Base-by-base conservation (phyloP, 2,113 vertebrate genomes). In the Sinocyclocheilus anshuiensis region DNA sequence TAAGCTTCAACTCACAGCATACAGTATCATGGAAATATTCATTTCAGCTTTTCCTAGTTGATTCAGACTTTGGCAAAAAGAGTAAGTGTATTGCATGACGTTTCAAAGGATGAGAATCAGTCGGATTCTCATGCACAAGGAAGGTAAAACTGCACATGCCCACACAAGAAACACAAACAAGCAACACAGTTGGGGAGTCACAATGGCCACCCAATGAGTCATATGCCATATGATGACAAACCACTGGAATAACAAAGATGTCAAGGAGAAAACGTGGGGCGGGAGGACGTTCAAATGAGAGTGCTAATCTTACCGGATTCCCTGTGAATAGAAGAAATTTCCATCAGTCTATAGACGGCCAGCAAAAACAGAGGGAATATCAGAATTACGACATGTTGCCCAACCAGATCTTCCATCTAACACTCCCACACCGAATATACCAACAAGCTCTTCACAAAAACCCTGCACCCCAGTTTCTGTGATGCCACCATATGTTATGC, bases 281-380 rank as follows among this genome's bases (percentile, higher is more conserved):
- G 18, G 0, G 0, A 48, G 77, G 11, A 48, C 76, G 29, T 39
- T 33, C 29, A 6, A 71, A 0, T n/a, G 10, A 3, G 86, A 29
- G 77, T 92, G 90, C 91, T 92, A 95, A 93, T 95, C 98, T 99
- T 99, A 99, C 98, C 98, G 92, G 92, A 96, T 97, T 95, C 96
- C 95, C 96, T 95, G 96, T 96, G 29, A 96, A 95, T 96, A 96
- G 96, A 95, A 94, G 96, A 96, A 96, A 92, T 96, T 95, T 97
- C 96, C 97, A 96, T 99, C 98, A 99, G 97, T 98, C 97, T 99
- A 98, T 94, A 65, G 97, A 97, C 96, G 97, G 96, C 96, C 97
- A 98, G 97, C 95, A 98, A 94, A 97, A 99, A 98, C 97, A 97
- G 96, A 99, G 95, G 97, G 95, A 97, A 99, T 93, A 98, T 96